Evolutionary conservation across 2,888 invertebrate species (phyloP).

Genomic region (Sinopyrophorus schimmeli): DNA sequence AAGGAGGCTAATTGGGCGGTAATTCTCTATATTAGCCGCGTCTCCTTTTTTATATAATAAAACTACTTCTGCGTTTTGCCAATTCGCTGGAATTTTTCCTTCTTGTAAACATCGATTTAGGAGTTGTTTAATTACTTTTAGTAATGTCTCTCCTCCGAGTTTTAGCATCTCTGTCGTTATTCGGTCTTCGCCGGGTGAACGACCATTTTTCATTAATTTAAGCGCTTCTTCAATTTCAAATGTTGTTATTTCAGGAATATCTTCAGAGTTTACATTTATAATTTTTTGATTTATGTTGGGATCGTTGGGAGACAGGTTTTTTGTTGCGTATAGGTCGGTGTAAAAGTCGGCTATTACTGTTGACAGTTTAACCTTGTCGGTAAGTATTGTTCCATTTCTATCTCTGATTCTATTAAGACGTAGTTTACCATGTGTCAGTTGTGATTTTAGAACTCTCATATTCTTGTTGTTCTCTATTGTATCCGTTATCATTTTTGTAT

Average conservation of each 20-base stretch:
- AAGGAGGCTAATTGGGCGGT: neutral
- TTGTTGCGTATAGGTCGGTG: no score
- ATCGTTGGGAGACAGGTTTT: no score
- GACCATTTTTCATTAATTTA: no score
- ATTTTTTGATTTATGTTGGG: no score
- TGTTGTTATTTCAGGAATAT: no score
- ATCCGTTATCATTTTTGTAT: conserved; percentile 3
- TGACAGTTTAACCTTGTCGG: neutral
- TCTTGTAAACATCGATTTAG: conserved; percentile 1
- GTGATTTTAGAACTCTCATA: conserved; percentile 3
- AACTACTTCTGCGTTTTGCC: conserved; percentile 1
- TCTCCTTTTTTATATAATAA: neutral
- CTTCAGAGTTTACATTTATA: no score
- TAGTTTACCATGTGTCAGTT: neutral
- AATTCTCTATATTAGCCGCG: conserved; percentile 2
- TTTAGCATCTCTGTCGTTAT: conserved; percentile 3
- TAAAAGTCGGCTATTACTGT: no score
- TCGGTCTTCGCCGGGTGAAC: no score
- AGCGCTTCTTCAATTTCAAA: no score
- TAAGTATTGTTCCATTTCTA: conserved; percentile 1
- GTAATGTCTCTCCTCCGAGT: neutral
- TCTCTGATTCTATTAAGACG: neutral
- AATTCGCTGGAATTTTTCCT: conserved; percentile 3
- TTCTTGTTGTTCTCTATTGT: conserved; percentile 5
- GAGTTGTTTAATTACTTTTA: neutral